Percentiles rank a stretch among this genome's conserved stretches.
Conservation (phyloP, 2,888 invertebrate species). For the Pterobdella sp. region DNA sequence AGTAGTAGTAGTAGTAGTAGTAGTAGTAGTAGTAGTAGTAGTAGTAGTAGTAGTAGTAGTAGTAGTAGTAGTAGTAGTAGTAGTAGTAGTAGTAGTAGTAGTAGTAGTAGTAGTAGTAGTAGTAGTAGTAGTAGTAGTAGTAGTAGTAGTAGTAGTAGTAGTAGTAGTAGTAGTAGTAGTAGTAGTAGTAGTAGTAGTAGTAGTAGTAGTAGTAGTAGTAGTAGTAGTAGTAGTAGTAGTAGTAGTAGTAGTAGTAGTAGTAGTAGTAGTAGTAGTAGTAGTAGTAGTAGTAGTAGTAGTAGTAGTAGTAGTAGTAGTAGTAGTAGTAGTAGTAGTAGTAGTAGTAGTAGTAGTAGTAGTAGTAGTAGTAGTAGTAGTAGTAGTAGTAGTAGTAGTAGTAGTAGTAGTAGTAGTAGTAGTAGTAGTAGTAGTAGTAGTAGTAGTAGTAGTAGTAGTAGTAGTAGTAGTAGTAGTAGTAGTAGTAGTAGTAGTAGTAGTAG, state of each 20-base stretch:
- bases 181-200: constrained; percentile 33
- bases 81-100: constrained; percentile 21
- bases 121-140: constrained; percentile 14
- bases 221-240: constrained; percentile 33
- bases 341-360: too few relatives aligned
- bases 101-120: constrained; percentile 16
- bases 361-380: too few relatives aligned
- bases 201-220: constrained; percentile 33
- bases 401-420: too few relatives aligned
- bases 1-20: constrained; percentile 23
- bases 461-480: too few relatives aligned
- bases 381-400: too few relatives aligned
- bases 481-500: too few relatives aligned
- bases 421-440: too few relatives aligned
- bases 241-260: constrained; percentile 33
- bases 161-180: constrained; percentile 30
- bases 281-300: constrained; percentile 31
- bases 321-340: too few relatives aligned
- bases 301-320: constrained; percentile 18
- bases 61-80: background rate
- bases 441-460: too few relatives aligned
- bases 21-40: constrained; percentile 4
- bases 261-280: constrained; percentile 33
- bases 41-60: constrained; percentile 24
- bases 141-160: constrained; percentile 26